These are phyloP conservation scores for Pectinophora gossypiella DNA, from an alignment of 1,140 invertebrate species.

Conservation along the genomic window DNA sequence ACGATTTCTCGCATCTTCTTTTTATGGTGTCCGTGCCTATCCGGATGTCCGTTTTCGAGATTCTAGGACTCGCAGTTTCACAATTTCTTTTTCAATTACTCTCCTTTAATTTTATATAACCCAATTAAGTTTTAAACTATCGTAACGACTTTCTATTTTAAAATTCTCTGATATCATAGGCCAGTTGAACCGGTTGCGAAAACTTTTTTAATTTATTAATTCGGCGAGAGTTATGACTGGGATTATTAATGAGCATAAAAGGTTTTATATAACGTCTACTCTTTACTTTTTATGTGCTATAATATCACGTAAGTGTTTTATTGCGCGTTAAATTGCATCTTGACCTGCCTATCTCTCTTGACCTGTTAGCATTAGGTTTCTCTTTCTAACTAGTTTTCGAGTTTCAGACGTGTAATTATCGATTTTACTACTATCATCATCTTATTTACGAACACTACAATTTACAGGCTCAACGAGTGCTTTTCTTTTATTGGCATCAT, in stretches of 20 bases:
- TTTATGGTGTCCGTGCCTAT: conserved; percentile 17
- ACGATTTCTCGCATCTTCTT: conserved; percentile 43
- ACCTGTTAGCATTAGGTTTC: too few relatives aligned
- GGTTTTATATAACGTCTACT: conserved; percentile 23
- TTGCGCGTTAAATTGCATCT: not conserved
- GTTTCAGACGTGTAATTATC: too few relatives aligned
- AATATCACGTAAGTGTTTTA: not conserved
- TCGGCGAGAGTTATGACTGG: conserved; percentile 31
- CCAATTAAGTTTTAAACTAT: conserved; percentile 21
- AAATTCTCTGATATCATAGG: conserved; percentile 27
- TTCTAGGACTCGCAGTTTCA: conserved; percentile 8
- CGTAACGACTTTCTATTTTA: conserved; percentile 52
- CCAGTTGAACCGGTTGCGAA: conserved; percentile 20
- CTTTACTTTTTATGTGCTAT: conserved; percentile 1
- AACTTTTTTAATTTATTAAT: conserved; percentile 33
- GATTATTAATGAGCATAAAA: conserved; percentile 23
- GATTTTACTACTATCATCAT: not conserved
- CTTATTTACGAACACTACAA: too few relatives aligned
- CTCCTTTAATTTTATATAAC: conserved; percentile 1
- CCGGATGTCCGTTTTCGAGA: conserved; percentile 22
- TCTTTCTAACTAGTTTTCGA: not conserved
- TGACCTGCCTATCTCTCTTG: too few relatives aligned
- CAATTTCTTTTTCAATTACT: conserved; percentile 4
- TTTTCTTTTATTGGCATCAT: not conserved
- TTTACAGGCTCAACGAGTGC: too few relatives aligned